These are phyloP conservation scores for Propithecus coquereli DNA, from an alignment of 2,113 vertebrate genomes.

Conservation along the genomic window DNA sequence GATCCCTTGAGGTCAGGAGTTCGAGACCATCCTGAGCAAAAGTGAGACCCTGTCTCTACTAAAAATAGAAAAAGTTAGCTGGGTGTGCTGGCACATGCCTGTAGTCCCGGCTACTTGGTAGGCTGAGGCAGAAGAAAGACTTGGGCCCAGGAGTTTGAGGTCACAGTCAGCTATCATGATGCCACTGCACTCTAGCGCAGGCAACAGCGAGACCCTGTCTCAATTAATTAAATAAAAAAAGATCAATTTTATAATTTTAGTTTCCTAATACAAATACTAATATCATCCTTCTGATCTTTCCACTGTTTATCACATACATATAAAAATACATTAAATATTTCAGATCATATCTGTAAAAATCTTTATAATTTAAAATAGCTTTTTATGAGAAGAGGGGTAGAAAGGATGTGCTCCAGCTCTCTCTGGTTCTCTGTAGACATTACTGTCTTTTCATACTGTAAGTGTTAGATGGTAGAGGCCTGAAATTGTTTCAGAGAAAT, in stretches of 20 bases:
- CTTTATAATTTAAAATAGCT: neutral
- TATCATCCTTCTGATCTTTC: neutral
- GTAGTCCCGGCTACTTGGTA: too few species aligned
- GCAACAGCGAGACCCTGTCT: neutral
- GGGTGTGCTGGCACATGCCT: too few species aligned
- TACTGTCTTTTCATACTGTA: neutral
- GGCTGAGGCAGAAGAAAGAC: too few species aligned
- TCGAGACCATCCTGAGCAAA: too few species aligned
- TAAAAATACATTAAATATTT: constrained; percentile 32
- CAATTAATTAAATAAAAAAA: neutral
- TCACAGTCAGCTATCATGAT: too few species aligned
- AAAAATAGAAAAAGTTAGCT: too few species aligned
- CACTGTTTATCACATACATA: neutral
- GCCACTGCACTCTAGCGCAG: neutral
- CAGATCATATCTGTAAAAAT: neutral
- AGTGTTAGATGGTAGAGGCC: neutral
- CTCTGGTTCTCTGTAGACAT: neutral
- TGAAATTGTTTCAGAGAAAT: neutral
- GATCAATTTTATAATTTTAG: constrained; percentile 19
- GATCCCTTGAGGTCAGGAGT: too few species aligned
- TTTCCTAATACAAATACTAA: constrained; percentile 26
- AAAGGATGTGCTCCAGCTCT: neutral
- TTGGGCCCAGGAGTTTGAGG: too few species aligned
- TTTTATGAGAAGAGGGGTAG: neutral
- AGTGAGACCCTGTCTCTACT: too few species aligned